These are phyloP conservation scores for Amphiprion percula DNA, from an alignment of 2,113 vertebrate species.

Conservation along the genomic window DNA sequence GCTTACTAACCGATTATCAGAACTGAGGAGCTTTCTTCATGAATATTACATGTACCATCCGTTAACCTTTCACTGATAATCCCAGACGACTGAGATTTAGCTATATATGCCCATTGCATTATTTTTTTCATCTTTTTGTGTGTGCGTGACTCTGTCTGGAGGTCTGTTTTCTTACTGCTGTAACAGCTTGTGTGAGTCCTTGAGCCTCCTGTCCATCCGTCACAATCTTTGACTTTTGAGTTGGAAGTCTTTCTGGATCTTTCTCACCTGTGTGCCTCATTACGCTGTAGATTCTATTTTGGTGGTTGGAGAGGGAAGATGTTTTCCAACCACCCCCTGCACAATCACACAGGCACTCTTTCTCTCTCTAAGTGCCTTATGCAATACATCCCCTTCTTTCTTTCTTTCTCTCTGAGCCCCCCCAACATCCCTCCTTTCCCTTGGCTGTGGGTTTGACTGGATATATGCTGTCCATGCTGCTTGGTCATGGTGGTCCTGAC, in stretches of 20 bases:
- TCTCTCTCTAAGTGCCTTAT: constrained; percentile 52
- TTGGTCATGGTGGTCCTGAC: constrained; percentile 82
- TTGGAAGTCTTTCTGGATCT: constrained; percentile 9
- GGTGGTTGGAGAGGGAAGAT: constrained; percentile 6
- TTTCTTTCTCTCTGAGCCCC: constrained; percentile 46
- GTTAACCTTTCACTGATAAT: constrained; percentile 44
- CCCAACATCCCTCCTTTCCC: constrained; percentile 44
- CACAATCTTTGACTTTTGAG: not conserved
- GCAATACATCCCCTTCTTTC: constrained; percentile 28
- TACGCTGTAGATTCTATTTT: constrained; percentile 35
- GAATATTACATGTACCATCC: constrained; percentile 53
- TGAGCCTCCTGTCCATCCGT: not conserved
- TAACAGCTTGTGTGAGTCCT: not conserved
- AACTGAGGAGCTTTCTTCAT: constrained; percentile 38
- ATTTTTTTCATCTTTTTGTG: not conserved
- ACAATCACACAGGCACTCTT: not conserved
- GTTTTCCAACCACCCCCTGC: not conserved
- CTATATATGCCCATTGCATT: not conserved
- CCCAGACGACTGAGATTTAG: constrained; percentile 29
- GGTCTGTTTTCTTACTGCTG: not conserved
- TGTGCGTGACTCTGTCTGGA: not conserved
- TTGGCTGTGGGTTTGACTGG: constrained; percentile 65
- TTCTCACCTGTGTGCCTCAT: constrained; percentile 25
- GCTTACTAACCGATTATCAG: constrained; percentile 37
- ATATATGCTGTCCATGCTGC: constrained; percentile 74